Conservation (phyloP, 1,140 invertebrate genomes). For the Musca vetustissima region DNA sequence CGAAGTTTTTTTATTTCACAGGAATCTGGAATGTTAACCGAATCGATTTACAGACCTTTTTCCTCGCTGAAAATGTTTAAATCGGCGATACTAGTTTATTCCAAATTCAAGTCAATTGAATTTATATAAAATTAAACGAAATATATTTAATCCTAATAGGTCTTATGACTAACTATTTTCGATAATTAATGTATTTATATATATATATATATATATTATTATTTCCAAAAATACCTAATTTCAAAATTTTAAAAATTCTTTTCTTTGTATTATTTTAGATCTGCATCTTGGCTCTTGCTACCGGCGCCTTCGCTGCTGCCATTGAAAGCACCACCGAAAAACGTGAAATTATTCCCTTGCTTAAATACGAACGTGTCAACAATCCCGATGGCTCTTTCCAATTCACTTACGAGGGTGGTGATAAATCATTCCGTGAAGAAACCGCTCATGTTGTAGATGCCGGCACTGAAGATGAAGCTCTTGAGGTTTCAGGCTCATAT, state of each 20-base stretch:
- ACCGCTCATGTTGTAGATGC: conserved; percentile 36
- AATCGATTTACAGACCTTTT: too few relatives aligned
- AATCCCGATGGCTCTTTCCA: conserved; percentile 49
- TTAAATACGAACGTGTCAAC: conserved; percentile 39
- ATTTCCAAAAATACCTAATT: too few relatives aligned
- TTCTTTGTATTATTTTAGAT: conserved; percentile 24
- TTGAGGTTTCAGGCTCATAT: conserved; percentile 58
- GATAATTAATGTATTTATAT: too few relatives aligned
- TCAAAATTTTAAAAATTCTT: not conserved
- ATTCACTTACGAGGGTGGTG: conserved; percentile 44
- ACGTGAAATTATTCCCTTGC: conserved; percentile 35
- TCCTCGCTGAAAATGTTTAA: too few relatives aligned
- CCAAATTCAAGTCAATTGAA: too few relatives aligned
- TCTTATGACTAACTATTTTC: too few relatives aligned
- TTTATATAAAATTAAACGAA: too few relatives aligned
- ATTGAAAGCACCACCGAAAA: conserved; percentile 26
- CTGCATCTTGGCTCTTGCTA: conserved; percentile 18
- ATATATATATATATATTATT: too few relatives aligned
- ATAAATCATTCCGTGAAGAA: conserved; percentile 49
- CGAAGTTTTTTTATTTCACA: too few relatives aligned
- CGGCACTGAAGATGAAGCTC: conserved; percentile 33
- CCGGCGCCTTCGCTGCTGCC: conserved; percentile 26
- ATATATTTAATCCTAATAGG: too few relatives aligned
- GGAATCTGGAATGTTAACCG: too few relatives aligned
- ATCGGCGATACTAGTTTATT: too few relatives aligned